Evolutionary conservation across 2,113 vertebrate species (phyloP).

Genomic region (Syrmaticus mikado): DNA sequence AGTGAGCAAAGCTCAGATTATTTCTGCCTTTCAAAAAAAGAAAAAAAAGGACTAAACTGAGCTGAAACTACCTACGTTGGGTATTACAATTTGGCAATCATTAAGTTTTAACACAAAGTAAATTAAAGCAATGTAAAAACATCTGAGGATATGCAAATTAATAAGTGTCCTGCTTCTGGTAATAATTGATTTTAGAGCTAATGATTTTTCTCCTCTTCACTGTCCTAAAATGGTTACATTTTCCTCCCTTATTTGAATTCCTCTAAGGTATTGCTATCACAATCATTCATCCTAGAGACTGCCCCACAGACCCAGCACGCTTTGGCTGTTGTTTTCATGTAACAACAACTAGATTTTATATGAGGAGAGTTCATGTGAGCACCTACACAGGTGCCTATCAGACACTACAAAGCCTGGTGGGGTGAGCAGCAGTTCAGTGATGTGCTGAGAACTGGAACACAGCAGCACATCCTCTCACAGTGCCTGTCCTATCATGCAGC

Average conservation of each 20-base stretch:
- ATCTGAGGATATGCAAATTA: slow-evolving; percentile 10
- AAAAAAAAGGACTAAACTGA: background rate
- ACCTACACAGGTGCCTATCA: too few species aligned
- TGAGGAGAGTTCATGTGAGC: background rate
- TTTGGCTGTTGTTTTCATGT: background rate
- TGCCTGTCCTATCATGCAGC: background rate
- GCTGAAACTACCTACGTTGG: background rate
- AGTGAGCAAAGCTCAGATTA: background rate
- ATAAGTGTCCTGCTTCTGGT: background rate
- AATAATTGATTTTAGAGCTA: background rate
- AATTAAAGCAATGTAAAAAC: background rate
- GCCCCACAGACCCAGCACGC: background rate
- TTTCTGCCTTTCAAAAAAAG: background rate
- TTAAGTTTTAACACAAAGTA: background rate
- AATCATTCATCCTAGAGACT: background rate
- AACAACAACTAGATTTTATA: background rate
- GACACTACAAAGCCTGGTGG: background rate
- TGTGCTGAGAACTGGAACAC: background rate
- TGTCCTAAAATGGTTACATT: background rate
- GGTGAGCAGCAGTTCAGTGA: background rate
- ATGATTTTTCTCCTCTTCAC: background rate
- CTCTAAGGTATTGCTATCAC: background rate
- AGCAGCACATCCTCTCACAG: accelerated
- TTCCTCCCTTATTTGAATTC: background rate
- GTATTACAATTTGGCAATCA: background rate